A percentile compares a stretch with the other conserved stretches of the same genome.
Evolutionary conservation across 2,113 vertebrate species (phyloP).

Genomic region (Lates calcarifer): DNA sequence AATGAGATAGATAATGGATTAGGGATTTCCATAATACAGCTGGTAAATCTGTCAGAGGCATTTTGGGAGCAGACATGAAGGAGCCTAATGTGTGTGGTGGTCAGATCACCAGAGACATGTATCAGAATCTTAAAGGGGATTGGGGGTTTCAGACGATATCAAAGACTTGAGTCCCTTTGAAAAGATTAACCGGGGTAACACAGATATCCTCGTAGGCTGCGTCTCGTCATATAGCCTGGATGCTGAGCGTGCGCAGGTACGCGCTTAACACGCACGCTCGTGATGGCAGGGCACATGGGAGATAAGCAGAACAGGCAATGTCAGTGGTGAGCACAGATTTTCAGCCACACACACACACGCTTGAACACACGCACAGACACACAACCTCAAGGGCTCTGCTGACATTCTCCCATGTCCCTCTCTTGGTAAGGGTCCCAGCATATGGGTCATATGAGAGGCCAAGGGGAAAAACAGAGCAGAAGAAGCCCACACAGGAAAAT

Average conservation of each 20-base stretch:
- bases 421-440: slow-evolving; percentile 57
- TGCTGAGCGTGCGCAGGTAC: not conserved
- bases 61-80: slow-evolving; percentile 54
- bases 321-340: slow-evolving; percentile 43
- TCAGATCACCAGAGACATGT: slow-evolving; percentile 38
- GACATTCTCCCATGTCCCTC: slow-evolving; percentile 77
- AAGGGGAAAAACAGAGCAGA: slow-evolving; percentile 66
- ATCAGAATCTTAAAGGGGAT: slow-evolving; percentile 56
- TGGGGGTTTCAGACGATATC: slow-evolving; percentile 60
- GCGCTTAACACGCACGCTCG: not conserved
- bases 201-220: slow-evolving; percentile 37
- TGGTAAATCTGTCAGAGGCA: slow-evolving; percentile 36
- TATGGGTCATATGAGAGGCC: slow-evolving; percentile 71
- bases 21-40: slow-evolving; percentile 23
- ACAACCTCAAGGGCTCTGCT: slow-evolving; percentile 67
- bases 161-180: slow-evolving; percentile 69
- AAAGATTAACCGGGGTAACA: slow-evolving; percentile 68
- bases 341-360: not conserved
- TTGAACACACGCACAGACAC: not conserved
- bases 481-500: slow-evolving; percentile 60
- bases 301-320: slow-evolving; percentile 52
- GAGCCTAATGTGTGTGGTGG: slow-evolving; percentile 47
- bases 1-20: slow-evolving; percentile 8
- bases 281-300: slow-evolving; percentile 16
- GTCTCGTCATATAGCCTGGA: slow-evolving; percentile 32